Evolutionary conservation across 2,797 vertebrate species (phyloP).

Genomic region (Paramormyrops hopkinsi): DNA sequence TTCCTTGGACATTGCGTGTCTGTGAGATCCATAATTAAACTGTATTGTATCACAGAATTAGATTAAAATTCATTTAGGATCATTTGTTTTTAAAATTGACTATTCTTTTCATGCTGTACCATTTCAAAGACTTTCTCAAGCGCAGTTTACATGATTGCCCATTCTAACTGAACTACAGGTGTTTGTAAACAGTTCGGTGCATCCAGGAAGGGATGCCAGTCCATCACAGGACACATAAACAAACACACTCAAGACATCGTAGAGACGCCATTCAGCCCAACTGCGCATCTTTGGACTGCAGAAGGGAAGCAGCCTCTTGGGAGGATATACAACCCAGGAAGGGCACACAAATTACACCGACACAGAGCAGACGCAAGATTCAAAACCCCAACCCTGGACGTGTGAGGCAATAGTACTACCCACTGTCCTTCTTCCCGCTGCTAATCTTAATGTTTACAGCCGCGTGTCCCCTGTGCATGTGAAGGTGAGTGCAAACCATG

Average conservation of each 20-base stretch:
- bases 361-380: neutral
- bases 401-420: neutral
- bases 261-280: neutral
- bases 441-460: neutral
- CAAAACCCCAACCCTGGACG: neutral
- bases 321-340: neutral
- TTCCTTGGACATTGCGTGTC: neutral
- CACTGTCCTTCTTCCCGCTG: neutral
- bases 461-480: neutral
- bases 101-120: neutral
- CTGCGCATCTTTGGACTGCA: neutral
- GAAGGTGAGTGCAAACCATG: neutral
- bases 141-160: neutral
- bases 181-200: neutral
- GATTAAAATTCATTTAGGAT: neutral
- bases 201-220: neutral
- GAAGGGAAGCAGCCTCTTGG: neutral
- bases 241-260: neutral
- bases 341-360: neutral
- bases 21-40: neutral
- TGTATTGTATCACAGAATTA: neutral
- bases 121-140: neutral
- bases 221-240: neutral
- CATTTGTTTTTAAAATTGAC: neutral
- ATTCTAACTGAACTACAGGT: neutral